Conservation (phyloP, 2,888 invertebrate species). For the Acrobasis suavella region DNA sequence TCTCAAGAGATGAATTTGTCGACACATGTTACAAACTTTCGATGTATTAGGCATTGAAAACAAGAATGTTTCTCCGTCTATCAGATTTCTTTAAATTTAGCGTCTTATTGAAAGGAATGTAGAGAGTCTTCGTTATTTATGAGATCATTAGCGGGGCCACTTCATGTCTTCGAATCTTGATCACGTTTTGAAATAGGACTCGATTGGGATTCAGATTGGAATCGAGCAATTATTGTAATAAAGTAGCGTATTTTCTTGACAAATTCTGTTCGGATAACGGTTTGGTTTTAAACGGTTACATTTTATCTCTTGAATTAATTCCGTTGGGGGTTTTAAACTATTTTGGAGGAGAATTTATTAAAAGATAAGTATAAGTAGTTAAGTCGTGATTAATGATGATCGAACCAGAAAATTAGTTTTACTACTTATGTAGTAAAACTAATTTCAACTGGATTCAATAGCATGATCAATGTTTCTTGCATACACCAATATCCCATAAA, state of each 20-base stretch:
- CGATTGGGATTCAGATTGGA: conserved; percentile 48
- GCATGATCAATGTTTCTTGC: too few relatives aligned
- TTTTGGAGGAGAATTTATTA: too few relatives aligned
- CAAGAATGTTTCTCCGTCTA: background rate
- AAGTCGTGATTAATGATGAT: too few relatives aligned
- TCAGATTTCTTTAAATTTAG: conserved; percentile 3
- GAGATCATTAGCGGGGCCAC: conserved; percentile 51
- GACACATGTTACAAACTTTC: conserved; percentile 33
- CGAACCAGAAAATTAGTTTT: too few relatives aligned
- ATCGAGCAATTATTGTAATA: conserved; percentile 54
- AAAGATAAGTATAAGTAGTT: too few relatives aligned
- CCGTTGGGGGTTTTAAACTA: background rate
- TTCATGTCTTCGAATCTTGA: conserved; percentile 49
- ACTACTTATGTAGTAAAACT: too few relatives aligned
- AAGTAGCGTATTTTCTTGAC: conserved; percentile 51
- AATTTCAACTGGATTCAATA: background rate
- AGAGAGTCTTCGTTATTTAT: conserved; percentile 43
- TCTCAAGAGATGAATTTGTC: conserved; percentile 36
- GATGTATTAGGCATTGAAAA: background rate
- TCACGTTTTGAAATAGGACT: conserved; percentile 46
- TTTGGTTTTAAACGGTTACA: background rate
- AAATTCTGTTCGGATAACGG: conserved; percentile 31
- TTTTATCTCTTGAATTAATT: background rate
- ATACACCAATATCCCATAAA: too few relatives aligned
- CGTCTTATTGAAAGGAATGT: background rate